These are phyloP conservation scores for Chrysomallon squamiferum DNA, from an alignment of 1,140 invertebrate species.

Conservation along the genomic window DNA sequence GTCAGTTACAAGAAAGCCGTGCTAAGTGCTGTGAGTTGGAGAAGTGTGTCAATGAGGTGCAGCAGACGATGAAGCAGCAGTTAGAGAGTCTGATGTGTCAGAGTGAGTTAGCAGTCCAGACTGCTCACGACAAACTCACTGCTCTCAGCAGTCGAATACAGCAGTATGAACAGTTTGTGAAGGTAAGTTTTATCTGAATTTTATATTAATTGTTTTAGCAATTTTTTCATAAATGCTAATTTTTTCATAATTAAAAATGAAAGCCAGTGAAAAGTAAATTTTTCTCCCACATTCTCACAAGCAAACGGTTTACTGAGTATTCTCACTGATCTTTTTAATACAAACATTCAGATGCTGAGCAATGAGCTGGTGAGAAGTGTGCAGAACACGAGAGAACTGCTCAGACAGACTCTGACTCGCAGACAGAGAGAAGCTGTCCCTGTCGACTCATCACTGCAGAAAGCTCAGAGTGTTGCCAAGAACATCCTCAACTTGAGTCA, in stretches of 20 bases:
- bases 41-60: conserved; percentile 46
- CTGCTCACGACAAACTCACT: conserved; percentile 48
- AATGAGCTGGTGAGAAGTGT: conserved; percentile 40
- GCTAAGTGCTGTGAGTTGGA: conserved; percentile 46
- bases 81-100: conserved; percentile 51
- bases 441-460: conserved; percentile 37
- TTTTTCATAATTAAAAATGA: too few relatives aligned
- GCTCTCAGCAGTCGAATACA: conserved; percentile 38
- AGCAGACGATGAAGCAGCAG: conserved; percentile 54
- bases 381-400: conserved; percentile 29
- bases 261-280: too few relatives aligned
- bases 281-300: too few relatives aligned
- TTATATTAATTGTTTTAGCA: too few relatives aligned
- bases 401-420: conserved; percentile 15
- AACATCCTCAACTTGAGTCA: conserved; percentile 58
- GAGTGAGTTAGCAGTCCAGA: conserved; percentile 57
- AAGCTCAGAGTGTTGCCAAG: conserved; percentile 50
- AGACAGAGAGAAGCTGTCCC: conserved; percentile 18
- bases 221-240: too few relatives aligned
- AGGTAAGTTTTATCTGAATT: conserved; percentile 42
- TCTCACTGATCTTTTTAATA: too few relatives aligned
- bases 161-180: conserved; percentile 49
- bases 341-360: conserved; percentile 47
- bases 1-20: conserved; percentile 35
- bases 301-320: too few relatives aligned